Evolutionary conservation across 2,888 invertebrate genomes (phyloP).

Genomic region (Elmis aenea): DNA sequence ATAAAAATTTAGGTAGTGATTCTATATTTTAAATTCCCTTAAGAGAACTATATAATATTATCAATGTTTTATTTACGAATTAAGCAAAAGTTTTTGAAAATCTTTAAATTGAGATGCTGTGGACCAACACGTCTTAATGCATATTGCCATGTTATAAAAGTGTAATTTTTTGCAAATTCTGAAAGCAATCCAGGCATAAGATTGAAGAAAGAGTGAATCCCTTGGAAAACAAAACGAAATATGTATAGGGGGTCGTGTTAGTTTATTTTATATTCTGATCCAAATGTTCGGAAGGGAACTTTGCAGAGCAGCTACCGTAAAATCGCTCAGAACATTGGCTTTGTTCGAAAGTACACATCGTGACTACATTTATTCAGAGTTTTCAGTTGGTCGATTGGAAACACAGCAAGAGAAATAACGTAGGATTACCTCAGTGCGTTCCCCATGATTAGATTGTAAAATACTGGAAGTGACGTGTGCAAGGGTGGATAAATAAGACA

Average conservation of each 20-base stretch:
- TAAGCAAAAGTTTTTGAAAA: too few relatives aligned
- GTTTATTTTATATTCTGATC: slow-evolving; percentile 49
- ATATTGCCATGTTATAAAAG: too few relatives aligned
- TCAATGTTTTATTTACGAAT: too few relatives aligned
- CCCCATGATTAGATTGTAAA: slow-evolving; percentile 54
- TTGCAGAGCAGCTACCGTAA: slow-evolving; percentile 33
- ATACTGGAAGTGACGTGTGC: slow-evolving; percentile 51
- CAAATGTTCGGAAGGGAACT: slow-evolving; percentile 43
- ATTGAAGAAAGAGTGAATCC: slow-evolving; percentile 41
- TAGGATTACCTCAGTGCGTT: slow-evolving; percentile 50
- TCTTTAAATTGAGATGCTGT: too few relatives aligned
- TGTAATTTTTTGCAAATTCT: too few relatives aligned
- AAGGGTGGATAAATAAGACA: slow-evolving; percentile 51
- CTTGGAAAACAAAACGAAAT: slow-evolving; percentile 42
- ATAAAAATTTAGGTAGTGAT: too few relatives aligned
- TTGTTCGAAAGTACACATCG: too few relatives aligned
- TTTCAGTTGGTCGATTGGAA: slow-evolving; percentile 33
- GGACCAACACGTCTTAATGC: too few relatives aligned
- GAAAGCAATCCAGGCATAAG: slow-evolving; percentile 40
- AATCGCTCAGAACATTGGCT: slow-evolving; percentile 24
- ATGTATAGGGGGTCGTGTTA: slow-evolving; percentile 42
- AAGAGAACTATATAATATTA: too few relatives aligned
- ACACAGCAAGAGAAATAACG: slow-evolving; percentile 49
- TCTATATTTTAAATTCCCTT: too few relatives aligned
- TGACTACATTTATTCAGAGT: slow-evolving; percentile 10